phyloP scores from a whole-genome alignment of 2,113 vertebrate species.

The Ptilorrhoa leucosticta region DNA sequence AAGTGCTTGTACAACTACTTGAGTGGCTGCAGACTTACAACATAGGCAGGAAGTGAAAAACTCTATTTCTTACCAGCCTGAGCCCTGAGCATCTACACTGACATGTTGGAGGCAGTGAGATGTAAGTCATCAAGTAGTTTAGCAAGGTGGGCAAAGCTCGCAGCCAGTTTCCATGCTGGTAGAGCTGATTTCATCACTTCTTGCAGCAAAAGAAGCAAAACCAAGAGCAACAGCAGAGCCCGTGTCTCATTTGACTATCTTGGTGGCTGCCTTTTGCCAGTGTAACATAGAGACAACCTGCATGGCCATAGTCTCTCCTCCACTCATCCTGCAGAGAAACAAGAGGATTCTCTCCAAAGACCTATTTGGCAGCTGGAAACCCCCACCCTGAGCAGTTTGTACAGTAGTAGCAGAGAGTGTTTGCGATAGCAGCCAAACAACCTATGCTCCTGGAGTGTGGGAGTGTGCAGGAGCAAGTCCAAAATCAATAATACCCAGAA shows the following conservation, averaged over 20 bases:
- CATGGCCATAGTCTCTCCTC: background rate
- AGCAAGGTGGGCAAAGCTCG: background rate
- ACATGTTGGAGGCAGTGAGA: fast-evolving
- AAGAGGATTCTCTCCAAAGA: background rate
- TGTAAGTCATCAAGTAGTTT: background rate
- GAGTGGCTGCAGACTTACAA: background rate
- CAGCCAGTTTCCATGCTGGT: background rate
- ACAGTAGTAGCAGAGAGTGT: background rate
- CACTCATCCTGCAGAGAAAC: background rate
- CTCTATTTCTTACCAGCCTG: background rate
- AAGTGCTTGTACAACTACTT: background rate
- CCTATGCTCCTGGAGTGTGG: background rate
- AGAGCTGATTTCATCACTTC: background rate
- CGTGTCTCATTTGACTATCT: background rate
- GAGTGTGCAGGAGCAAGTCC: background rate
- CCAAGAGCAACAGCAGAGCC: background rate
- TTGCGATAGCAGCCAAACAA: background rate
- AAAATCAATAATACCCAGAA: slow-evolving; percentile 5
- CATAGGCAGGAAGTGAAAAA: background rate
- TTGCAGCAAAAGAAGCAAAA: background rate
- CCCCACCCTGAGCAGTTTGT: background rate
- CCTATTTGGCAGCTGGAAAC: background rate
- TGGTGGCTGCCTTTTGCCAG: background rate
- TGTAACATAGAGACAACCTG: no score
- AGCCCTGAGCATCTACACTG: background rate